Percentiles rank a stretch among this genome's conserved stretches.
phyloP scores from a whole-genome alignment of 2,113 vertebrate genomes.

The Eleginops maclovinus region DNA sequence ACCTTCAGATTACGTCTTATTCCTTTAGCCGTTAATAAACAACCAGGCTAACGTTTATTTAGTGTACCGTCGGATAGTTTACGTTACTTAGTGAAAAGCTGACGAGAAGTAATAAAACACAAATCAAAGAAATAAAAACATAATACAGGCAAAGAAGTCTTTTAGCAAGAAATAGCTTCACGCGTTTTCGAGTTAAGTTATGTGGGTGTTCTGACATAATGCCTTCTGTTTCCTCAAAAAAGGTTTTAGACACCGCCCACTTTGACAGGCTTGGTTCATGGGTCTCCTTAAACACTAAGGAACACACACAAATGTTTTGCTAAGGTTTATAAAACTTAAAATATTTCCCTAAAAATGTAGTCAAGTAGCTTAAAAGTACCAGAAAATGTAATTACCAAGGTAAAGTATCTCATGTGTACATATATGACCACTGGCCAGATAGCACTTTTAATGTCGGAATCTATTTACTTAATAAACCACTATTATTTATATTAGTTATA shows the following conservation, averaged over 20 bases:
- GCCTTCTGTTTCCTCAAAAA: background rate
- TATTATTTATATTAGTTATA: background rate
- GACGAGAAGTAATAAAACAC: no score
- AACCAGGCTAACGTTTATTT: no score
- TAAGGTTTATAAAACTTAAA: background rate
- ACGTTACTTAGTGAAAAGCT: no score
- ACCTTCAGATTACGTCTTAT: background rate
- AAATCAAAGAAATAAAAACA: no score
- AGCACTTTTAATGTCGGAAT: background rate
- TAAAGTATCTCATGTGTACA: background rate
- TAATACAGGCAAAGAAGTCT: no score
- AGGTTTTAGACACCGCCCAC: no score
- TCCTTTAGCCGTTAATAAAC: background rate
- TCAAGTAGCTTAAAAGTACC: background rate
- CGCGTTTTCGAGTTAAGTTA: no score
- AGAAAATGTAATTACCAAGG: background rate
- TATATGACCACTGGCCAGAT: background rate
- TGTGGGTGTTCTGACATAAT: no score
- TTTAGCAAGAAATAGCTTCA: no score
- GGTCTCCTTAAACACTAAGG: background rate
- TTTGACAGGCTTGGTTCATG: background rate
- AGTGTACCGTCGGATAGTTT: no score
- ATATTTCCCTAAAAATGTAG: background rate
- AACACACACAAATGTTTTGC: background rate
- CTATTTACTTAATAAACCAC: background rate